Base-by-base conservation (phyloP, 2,113 vertebrate genomes). In the Thalassoma bifasciatum region DNA sequence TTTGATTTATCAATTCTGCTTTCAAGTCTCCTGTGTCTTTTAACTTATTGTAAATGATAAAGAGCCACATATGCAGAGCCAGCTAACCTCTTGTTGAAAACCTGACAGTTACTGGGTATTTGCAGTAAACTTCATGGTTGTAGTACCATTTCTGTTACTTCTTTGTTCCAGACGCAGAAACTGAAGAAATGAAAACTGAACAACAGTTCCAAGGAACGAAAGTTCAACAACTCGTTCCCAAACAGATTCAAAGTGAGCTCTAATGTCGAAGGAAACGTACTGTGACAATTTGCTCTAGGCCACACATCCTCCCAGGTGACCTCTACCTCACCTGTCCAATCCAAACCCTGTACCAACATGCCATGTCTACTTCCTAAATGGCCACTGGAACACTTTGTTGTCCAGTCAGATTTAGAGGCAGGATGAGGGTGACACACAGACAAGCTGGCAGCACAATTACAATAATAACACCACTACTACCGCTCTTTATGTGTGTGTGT, bases 391-490 rank as follows among this genome's bases (percentile, higher is more conserved):
- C 83, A 88, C 78, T 83, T 75, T 88, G 86, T 87, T 93, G 93
- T 93, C 93, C 86, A 75, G 65, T 80, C 70, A 91, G 67, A 92
- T 92, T 91, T 88, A 82, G 75, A 58, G 56, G 73, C 62, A 72
- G 79, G 56, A 64, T 62, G 56, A 24, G 36, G 74, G 70, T 91
- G 90, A 93, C 86, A 74, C 86, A 86, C 74, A 92, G 88, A 88
- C 75, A 90, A 92, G 89, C 83, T 93, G 92, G 89, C 91, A 92
- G 89, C 22, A 26, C 81, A 89, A 89, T 89, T 89, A 82, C 85
- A 85, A 83, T 92, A 93, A 92, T 93, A 92, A 85, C 77, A 86
- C 76, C 59, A 79, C 82, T 83, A 81, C 85, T 56, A 38, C 74
- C 19, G 8, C 75, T 70, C 26, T 22, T 19, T 81, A 53, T 46